Conservation (phyloP, 2,797 vertebrate species). For the Acipenser transmontanus region DNA sequence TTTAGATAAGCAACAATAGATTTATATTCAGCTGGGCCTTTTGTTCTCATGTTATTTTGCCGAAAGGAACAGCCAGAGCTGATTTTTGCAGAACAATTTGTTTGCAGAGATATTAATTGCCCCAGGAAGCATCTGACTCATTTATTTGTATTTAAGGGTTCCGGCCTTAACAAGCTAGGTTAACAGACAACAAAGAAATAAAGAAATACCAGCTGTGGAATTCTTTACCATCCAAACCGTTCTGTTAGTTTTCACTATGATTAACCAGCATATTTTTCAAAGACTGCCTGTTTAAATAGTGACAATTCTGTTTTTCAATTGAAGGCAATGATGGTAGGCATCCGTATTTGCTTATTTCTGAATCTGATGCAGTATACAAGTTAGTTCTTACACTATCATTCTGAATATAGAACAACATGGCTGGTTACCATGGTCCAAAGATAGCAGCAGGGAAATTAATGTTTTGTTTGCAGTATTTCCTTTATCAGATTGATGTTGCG, state of each 20-base stretch:
- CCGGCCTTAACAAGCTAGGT: conserved; percentile 16
- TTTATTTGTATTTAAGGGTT: background rate
- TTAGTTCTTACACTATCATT: too few species aligned
- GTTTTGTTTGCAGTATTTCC: too few species aligned
- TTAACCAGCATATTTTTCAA: background rate
- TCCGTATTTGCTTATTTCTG: too few species aligned
- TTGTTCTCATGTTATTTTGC: conserved; percentile 5
- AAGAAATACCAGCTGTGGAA: background rate
- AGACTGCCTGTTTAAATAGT: too few species aligned
- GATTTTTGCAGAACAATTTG: background rate
- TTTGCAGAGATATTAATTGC: conserved; percentile 5
- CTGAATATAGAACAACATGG: too few species aligned
- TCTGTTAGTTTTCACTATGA: background rate
- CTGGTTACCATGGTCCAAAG: too few species aligned
- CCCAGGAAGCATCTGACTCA: conserved; percentile 11
- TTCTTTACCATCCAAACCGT: too few species aligned
- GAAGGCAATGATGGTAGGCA: too few species aligned
- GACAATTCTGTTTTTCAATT: too few species aligned
- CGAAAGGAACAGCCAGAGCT: background rate
- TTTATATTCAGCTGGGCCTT: conserved; percentile 3
- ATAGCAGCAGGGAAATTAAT: too few species aligned
- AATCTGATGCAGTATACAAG: too few species aligned
- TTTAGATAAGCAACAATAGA: conserved; percentile 6
- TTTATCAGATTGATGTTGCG: too few species aligned
- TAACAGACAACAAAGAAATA: background rate